Conservation (phyloP, 2,113 vertebrate species). For the Chionomys nivalis region DNA sequence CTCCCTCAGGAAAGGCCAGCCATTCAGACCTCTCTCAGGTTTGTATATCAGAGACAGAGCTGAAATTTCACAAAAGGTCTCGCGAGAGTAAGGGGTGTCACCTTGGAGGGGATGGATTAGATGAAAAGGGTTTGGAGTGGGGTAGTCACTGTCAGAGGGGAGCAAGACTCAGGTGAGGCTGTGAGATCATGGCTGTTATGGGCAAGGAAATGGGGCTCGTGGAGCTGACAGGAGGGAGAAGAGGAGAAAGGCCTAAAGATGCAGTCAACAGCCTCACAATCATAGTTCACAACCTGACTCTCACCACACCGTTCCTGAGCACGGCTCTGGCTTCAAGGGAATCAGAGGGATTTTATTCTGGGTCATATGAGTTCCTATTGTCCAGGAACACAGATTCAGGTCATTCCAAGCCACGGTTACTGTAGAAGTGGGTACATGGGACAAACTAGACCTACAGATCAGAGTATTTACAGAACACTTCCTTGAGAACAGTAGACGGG, state of each 20-base stretch:
- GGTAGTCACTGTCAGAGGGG: background rate
- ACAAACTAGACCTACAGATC: too few species aligned
- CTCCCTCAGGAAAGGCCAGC: background rate
- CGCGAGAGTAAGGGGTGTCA: background rate
- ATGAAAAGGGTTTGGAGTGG: background rate
- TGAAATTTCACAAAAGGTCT: background rate
- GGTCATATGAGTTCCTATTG: background rate
- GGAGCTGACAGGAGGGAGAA: background rate
- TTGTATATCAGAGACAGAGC: background rate
- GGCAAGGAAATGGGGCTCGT: background rate
- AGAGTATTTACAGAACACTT: background rate
- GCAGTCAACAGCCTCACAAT: background rate
- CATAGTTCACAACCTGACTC: background rate
- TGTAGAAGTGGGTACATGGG: background rate
- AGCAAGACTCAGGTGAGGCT: background rate
- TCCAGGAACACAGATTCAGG: background rate
- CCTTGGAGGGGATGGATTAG: background rate
- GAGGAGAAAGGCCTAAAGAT: too few species aligned
- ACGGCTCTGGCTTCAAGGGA: background rate
- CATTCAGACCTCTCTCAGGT: background rate
- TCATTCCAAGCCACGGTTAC: background rate
- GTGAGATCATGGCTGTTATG: background rate
- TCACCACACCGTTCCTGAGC: background rate
- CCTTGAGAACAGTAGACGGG: background rate
- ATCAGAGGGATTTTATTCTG: background rate